Evolutionary conservation across 2,888 invertebrate genomes (phyloP), one percentile per base, ranked within the genome.

Genomic region (Bugula neritina): DNA sequence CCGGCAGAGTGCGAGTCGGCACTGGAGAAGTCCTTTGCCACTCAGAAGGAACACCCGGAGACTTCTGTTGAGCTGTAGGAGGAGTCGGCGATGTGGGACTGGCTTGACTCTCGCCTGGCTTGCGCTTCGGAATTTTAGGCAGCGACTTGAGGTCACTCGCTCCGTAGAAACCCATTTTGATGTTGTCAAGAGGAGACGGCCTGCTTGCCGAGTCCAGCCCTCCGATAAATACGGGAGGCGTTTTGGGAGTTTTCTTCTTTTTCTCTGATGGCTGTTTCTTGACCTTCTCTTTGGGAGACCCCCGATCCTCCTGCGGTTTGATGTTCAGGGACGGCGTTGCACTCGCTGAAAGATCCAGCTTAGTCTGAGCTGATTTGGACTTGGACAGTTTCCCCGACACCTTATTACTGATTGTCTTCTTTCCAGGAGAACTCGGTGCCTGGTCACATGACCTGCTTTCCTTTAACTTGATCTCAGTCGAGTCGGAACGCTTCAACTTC

Each of bases 11-110:
- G 13, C 70, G 17, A 23, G 17, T n/a, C 5, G 52, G 52, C 23
- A 54, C 52, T 29, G 70, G 70, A 23, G 54, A 54, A 1, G 70
- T 5, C 52, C 54, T n/a, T 52, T 70, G 70, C 52, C 43, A 54
- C n/a, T 43, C 70, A n/a, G 27, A 10, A 3, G 17, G 29, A 29
- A 27, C 27, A 2, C 3, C 29, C 5, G 63, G 31, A 1, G 27
- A 29, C 63, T 63, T 25, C 34, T 63, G 63, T 10, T 29, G 27
- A 13, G 10, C 13, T 35, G 70, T 10, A 10, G 52, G 70, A 5
- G 58, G 58, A 10, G 23, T 70, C 43, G 70, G 70, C 2, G 70
- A 70, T 2, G 70, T 70, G 21, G 70, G 70, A 17, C 52, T 70
- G 17, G 43, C 52, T 23, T 70, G 70, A 54, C 52, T 54, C 27